Evolutionary conservation across 1,140 invertebrate genomes (phyloP).

Genomic region (Potamilus streckersoni): DNA sequence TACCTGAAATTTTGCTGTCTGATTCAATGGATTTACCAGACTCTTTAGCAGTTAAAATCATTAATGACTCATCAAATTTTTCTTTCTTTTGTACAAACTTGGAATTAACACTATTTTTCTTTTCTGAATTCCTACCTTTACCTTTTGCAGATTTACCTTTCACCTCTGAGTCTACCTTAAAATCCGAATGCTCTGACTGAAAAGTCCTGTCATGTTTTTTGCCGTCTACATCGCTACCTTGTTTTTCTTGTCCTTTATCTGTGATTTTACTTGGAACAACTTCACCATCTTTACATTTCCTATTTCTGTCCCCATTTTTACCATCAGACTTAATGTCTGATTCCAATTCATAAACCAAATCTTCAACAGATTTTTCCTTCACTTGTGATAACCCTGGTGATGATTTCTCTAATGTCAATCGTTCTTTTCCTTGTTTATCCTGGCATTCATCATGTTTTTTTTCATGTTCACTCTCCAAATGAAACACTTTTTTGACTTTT

Average conservation of each 20-base stretch:
- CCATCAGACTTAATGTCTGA: background rate
- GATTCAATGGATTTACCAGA: background rate
- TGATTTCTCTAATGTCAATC: no score
- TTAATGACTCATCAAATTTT: background rate
- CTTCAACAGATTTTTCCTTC: conserved; percentile 1
- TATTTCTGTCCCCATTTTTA: background rate
- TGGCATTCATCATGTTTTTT: no score
- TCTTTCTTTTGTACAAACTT: background rate
- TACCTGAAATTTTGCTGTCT: background rate
- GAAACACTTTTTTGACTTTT: no score
- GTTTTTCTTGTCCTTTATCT: no score
- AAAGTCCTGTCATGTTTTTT: no score
- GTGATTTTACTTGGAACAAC: background rate
- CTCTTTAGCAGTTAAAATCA: background rate
- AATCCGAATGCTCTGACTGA: background rate
- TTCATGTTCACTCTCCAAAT: no score
- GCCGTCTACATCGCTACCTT: no score
- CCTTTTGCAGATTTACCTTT: background rate
- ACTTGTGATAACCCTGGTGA: no score
- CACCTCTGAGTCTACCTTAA: background rate
- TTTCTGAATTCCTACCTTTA: background rate
- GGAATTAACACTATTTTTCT: background rate
- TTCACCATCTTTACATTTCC: background rate
- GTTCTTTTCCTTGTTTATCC: no score
- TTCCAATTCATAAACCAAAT: background rate